A percentile compares a stretch with the other conserved stretches of the same genome.
These are phyloP conservation scores for Halichondria panicea DNA, from an alignment of 37 sponge, comb jelly and placozoan genomes.

Conservation along the genomic window DNA sequence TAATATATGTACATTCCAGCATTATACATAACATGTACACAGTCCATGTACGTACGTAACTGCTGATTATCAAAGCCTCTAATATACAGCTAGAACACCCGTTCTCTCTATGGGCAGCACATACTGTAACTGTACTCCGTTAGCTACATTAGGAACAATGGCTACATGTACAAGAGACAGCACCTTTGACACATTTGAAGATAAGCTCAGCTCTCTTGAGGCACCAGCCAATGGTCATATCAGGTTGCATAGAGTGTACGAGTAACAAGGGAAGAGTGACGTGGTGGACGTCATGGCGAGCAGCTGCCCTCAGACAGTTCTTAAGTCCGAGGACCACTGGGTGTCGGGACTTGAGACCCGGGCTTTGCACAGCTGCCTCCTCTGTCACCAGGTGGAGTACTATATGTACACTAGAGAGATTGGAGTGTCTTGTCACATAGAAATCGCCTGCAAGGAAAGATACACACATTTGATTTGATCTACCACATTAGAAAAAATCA, in stretches of 20 bases:
- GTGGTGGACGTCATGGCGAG: conserved; percentile 55
- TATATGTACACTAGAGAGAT: conserved; percentile 88
- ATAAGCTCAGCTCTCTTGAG: conserved; percentile 91
- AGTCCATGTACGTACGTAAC: background rate
- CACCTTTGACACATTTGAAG: conserved; percentile 98
- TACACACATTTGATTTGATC: background rate
- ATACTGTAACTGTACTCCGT: no score
- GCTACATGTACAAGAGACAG: background rate
- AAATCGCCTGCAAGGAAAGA: conserved; percentile 69
- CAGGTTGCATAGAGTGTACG: conserved; percentile 80
- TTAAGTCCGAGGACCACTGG: conserved; percentile 81
- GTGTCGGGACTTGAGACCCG: conserved; percentile 53
- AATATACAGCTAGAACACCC: no score
- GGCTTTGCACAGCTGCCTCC: conserved; percentile 11
- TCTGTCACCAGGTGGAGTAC: conserved; percentile 82
- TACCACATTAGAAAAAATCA: background rate
- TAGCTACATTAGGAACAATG: no score
- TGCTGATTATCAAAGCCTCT: no score
- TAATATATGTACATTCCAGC: background rate
- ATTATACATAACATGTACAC: background rate
- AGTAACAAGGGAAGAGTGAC: conserved; percentile 87
- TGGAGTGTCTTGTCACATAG: conserved; percentile 93
- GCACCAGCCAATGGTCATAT: conserved; percentile 95
- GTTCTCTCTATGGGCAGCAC: no score
- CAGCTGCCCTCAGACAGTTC: conserved; percentile 69